Evolutionary conservation across 2,888 invertebrate genomes (phyloP).

Genomic region (Mythimna impura): DNA sequence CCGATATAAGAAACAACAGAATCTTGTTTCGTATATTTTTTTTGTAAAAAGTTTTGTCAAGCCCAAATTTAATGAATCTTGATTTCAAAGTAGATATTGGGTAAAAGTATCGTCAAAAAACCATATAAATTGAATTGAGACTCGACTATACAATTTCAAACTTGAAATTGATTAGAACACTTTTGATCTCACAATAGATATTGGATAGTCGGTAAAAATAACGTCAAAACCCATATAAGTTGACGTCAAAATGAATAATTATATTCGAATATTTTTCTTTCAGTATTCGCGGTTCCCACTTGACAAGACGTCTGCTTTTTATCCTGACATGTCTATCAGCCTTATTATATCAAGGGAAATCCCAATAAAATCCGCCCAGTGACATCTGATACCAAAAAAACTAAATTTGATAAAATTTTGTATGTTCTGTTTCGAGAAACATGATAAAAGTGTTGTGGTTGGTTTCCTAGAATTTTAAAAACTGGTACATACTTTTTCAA

Average conservation of each 20-base stretch:
- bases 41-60: no score
- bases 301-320: neutral
- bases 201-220: neutral
- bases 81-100: no score
- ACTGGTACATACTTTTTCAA: no score
- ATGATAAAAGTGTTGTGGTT: neutral
- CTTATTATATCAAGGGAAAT: constrained; percentile 8
- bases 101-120: neutral
- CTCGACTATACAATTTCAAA: neutral
- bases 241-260: neutral
- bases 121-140: neutral
- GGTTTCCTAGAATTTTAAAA: neutral
- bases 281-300: neutral
- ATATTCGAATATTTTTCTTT: neutral
- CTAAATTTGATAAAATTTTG: constrained; percentile 16
- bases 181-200: neutral
- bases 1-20: neutral
- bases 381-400: constrained; percentile 17
- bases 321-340: constrained; percentile 9
- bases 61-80: no score
- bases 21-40: neutral
- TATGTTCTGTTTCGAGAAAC: constrained; percentile 13
- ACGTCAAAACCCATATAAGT: neutral
- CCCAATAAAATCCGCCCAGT: constrained; percentile 16
- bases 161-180: neutral